Evolutionary conservation across 2,888 invertebrate genomes (phyloP).

Genomic region (Galerucella nymphaeae): DNA sequence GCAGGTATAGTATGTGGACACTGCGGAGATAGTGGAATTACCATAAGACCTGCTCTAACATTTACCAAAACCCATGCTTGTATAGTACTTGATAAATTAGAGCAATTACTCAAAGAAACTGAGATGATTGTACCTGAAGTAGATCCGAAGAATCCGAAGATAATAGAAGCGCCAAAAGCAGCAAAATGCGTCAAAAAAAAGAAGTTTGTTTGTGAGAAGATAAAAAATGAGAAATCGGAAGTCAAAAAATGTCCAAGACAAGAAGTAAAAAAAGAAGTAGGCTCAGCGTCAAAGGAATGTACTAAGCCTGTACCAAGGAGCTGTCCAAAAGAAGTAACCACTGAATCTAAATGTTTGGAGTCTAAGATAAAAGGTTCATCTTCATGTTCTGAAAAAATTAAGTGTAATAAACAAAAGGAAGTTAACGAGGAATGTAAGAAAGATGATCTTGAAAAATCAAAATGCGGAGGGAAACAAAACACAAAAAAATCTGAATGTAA

Average conservation of each 20-base stretch:
- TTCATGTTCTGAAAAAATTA: too few species aligned
- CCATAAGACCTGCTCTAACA: constrained; percentile 89
- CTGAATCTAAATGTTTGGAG: too few species aligned
- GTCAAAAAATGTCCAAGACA: neutral
- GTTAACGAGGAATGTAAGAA: too few species aligned
- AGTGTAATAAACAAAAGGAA: too few species aligned
- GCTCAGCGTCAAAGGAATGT: neutral
- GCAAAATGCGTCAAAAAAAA: constrained; percentile 9
- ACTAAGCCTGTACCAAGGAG: neutral
- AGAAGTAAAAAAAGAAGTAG: neutral
- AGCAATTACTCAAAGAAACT: constrained; percentile 72
- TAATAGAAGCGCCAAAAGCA: neutral
- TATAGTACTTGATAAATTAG: constrained; percentile 86
- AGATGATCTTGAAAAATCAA: too few species aligned
- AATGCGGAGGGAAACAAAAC: too few species aligned
- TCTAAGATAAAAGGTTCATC: too few species aligned
- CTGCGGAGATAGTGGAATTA: constrained; percentile 82
- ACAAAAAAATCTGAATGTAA: too few species aligned
- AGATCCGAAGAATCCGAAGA: neutral
- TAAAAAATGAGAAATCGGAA: neutral
- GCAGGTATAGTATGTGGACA: constrained; percentile 86
- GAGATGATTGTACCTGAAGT: constrained; percentile 25
- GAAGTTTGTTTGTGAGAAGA: neutral
- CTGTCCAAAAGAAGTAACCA: too few species aligned
- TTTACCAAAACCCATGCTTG: constrained; percentile 88